phyloP scores from a whole-genome alignment of 2,113 vertebrate genomes.

The Spea bombifrons region DNA sequence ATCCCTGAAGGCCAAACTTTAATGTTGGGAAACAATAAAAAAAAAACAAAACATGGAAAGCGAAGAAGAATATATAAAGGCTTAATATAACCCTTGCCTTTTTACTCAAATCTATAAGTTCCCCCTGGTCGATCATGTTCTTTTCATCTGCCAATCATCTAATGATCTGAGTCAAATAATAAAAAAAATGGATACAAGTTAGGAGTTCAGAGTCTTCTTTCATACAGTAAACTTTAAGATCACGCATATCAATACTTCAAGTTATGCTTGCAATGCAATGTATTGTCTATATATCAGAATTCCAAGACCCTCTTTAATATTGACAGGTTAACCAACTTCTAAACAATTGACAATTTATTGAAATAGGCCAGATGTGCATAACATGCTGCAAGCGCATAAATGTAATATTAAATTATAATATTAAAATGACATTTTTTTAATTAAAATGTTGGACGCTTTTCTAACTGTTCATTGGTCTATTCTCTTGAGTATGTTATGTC shows the following conservation, averaged over 20 bases:
- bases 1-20: conserved; percentile 51
- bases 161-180: conserved; percentile 37
- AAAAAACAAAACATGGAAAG: conserved; percentile 12
- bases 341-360: no score
- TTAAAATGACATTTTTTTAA: no score
- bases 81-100: conserved; percentile 36
- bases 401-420: no score
- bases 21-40: conserved; percentile 9
- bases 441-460: no score
- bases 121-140: conserved; percentile 38
- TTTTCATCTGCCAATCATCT: conserved; percentile 44
- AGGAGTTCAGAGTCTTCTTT: not conserved
- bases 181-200: conserved; percentile 20
- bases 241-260: conserved; percentile 41
- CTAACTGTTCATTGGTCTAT: no score
- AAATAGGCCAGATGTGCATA: no score
- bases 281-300: not conserved
- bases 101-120: conserved; percentile 41
- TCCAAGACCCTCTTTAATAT: no score
- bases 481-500: no score
- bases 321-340: no score
- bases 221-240: conserved; percentile 31
- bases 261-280: conserved; percentile 4
- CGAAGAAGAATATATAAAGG: conserved; percentile 34
- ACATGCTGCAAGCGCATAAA: no score